Evolutionary conservation across 1,140 invertebrate species (phyloP).

Genomic region (Drosophila azteca): DNA sequence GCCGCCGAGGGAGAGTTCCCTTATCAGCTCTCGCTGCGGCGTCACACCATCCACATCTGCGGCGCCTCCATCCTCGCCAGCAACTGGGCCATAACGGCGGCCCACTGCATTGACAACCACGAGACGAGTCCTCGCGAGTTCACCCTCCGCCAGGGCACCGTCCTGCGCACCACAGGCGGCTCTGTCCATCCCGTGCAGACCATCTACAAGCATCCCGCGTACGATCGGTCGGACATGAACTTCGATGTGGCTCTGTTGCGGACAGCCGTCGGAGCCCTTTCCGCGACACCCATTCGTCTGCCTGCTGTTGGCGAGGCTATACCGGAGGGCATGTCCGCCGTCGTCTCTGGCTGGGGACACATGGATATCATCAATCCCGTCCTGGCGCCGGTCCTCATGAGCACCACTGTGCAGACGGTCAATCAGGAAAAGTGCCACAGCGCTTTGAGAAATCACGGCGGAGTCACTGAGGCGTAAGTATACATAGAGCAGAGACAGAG

Average conservation of each 20-base stretch:
- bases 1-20: slow-evolving; percentile 65
- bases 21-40: slow-evolving; percentile 68
- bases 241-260: slow-evolving; percentile 73
- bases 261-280: slow-evolving; percentile 39
- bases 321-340: slow-evolving; percentile 40
- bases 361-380: slow-evolving; percentile 68
- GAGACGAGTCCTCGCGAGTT: slow-evolving; percentile 62
- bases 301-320: slow-evolving; percentile 47
- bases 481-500: slow-evolving; percentile 12
- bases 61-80: slow-evolving; percentile 75
- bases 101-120: slow-evolving; percentile 75
- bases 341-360: slow-evolving; percentile 80
- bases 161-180: slow-evolving; percentile 52
- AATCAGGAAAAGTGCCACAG: slow-evolving; percentile 68
- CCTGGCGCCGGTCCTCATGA: slow-evolving; percentile 65
- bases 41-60: slow-evolving; percentile 72
- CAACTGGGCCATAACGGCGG: slow-evolving; percentile 80
- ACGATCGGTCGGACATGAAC: slow-evolving; percentile 71
- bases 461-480: slow-evolving; percentile 73
- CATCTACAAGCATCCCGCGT: slow-evolving; percentile 78
- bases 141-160: slow-evolving; percentile 69
- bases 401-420: slow-evolving; percentile 68
- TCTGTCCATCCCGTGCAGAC: slow-evolving; percentile 56
- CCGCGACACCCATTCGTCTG: slow-evolving; percentile 54
- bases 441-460: slow-evolving; percentile 65